Base-by-base conservation (phyloP, 2,888 invertebrate species). In the Hydraecia micacea region DNA sequence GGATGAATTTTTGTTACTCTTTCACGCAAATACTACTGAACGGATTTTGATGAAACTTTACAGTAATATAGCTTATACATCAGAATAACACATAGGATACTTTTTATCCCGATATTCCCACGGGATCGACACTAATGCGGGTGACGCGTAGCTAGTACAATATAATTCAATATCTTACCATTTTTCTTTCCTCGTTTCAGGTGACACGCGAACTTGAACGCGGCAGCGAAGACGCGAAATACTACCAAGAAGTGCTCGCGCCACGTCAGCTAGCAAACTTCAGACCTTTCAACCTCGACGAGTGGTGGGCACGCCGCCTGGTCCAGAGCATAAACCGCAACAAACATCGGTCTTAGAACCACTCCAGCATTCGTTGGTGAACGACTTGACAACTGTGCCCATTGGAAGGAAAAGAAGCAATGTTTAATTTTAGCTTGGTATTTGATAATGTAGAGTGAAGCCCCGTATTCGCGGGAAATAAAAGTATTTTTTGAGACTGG, bases 281-380 rank as follows among this genome's bases (percentile, higher is more conserved):
- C 93, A 97, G 98, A 93, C 98, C 98, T 18, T 98, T 98, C 93
- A 98, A 98, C 94, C 95, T 98, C 82, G 98, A 98, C 90, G 98
- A 98, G 90, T 98, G 97, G 97, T 98, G 98, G 98, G 98, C 97
- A 32, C 97, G 98, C 80, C 97, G 98, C 78, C 95, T 98, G 83
- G 97, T 98, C 76, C 98, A 98, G 94, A 98, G 97, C 93, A 97
- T 98, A 89, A 97, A 97, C 91, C 96, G 97, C 80, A 96, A 95
- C 90, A 97, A 97, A 84, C 96, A 96, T 87, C 94, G 96, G 76
- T 95, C 96, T 91, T 97, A 96, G 95, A 93, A 93, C 86, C 73
- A 13, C 60, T 13, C 28, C 86, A 70, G 63, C 28, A 72, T 76
- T 49, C 84, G 90, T 86, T 87, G 79, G 77, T 87, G 85, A 75